Base-by-base conservation (phyloP, 2,797 vertebrate genomes). In the Bufotes viridis region DNA sequence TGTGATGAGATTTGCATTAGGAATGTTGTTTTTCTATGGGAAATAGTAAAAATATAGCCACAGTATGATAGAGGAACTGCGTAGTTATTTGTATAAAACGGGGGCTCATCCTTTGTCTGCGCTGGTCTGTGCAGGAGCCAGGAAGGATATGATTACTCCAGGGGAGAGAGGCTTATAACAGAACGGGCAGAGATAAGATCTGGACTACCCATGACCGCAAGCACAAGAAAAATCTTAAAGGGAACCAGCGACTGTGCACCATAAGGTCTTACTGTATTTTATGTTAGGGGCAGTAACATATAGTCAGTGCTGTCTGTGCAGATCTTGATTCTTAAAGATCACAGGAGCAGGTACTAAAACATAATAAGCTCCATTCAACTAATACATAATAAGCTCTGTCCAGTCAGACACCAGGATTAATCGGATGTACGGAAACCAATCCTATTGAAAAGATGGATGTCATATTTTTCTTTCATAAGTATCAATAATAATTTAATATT, bases 101-200 rank as follows among this genome's bases (percentile, higher is more conserved):
- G 17, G 57, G 81, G 61, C 55, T 83, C 72, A 65, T 79, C 72
- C 84, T 87, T 86, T 82, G 88, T 87, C 88, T 82, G 18, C 70
- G 22, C 58, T 55, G 22, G 34, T 58, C 51, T 89, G 84, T 26
- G 49, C 49, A 86, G 88, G 88, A 89, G 85, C 81, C 84, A 89
- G 88, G 88, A 89, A 89, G 88, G 88, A 89, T 89, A 89, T 89
- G 84, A 78, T 82, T 79, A 58, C 63, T 89, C 74, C 84, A 86
- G 42, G 80, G 88, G 84, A 82, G 60, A 69, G 80, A 86, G 81
- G 57, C 79, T 67, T 42, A 84, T 75, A 58, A 58, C 75, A 57
- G 58, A 22, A 76, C 78, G 26, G 60, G n/a, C 61, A 51, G 8
- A 70, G 88, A 89, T 89, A 89, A 89, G 55, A 89, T 89, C 85